A percentile compares a stretch with the other conserved stretches of the same genome.
Conservation (phyloP, 2,113 vertebrate species). For the Poeciliopsis retropinna region DNA sequence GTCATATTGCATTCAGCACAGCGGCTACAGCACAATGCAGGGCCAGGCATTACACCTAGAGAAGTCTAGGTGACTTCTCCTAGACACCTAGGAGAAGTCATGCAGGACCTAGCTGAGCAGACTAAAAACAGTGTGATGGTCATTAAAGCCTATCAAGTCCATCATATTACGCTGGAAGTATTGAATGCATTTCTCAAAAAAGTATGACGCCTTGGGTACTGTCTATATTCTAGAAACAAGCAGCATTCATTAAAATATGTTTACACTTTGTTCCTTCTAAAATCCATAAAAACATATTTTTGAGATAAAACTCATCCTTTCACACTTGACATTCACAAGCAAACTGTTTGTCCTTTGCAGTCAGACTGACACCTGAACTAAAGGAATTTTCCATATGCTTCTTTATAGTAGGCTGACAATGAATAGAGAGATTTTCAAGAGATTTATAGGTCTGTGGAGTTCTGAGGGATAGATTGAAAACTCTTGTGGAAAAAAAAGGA, state of each 20-base stretch:
- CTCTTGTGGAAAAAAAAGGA: slow-evolving; percentile 63
- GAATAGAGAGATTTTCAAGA: slow-evolving; percentile 75
- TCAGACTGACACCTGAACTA: slow-evolving; percentile 38
- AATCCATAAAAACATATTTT: slow-evolving; percentile 9
- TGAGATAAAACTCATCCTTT: not conserved
- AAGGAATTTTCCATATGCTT: slow-evolving; percentile 51
- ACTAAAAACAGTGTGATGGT: too few species aligned
- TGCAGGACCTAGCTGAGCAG: too few species aligned
- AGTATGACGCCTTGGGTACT: too few species aligned
- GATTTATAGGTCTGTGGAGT: slow-evolving; percentile 76
- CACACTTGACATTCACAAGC: slow-evolving; percentile 20
- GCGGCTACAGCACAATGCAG: too few species aligned
- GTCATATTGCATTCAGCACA: too few species aligned
- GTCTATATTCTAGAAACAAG: too few species aligned
- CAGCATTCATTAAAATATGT: not conserved
- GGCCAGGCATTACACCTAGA: too few species aligned
- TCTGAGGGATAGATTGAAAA: slow-evolving; percentile 72
- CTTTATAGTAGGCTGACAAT: slow-evolving; percentile 61
- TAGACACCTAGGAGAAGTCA: too few species aligned
- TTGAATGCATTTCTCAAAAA: too few species aligned
- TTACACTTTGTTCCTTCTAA: slow-evolving; percentile 16
- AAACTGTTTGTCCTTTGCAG: slow-evolving; percentile 39
- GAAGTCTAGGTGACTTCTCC: too few species aligned
- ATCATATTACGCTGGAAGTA: too few species aligned
- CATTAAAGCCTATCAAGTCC: too few species aligned